Evolutionary conservation across 2,888 invertebrate species (phyloP), one percentile per base, ranked within the genome.

Genomic region (Boloria selene): DNA sequence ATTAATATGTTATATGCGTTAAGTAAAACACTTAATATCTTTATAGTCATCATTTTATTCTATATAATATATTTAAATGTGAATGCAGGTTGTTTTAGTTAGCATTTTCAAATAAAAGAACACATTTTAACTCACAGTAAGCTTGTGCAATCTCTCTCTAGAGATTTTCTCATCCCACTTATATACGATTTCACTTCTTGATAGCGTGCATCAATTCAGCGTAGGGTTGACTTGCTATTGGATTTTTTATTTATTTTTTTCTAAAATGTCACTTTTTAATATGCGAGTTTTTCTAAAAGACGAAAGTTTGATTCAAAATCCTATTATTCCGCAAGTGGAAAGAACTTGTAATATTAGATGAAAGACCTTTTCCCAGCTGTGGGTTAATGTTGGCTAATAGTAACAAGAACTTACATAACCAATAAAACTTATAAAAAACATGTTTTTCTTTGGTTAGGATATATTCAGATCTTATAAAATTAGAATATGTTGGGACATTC

Each of bases 101-200:
- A 49, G 16, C 47, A 49, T 3, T 44, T 44, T 56, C 31, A 26
- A 22, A 53, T 61, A 53, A 22, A 53, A 53, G 22, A 38, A 10
- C 31, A 26, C 17, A 44, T 53, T 61, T 62, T 45, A 45, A 54
- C 50, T 49, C 50, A 16, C 42, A 63, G 50, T 56, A n/a, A 56
- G 26, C 44, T 63, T 16, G 26, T 62, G 49, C 55, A 56, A 56
- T 64, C 6, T 14, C 22, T 16, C 55, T 42, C 55, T 5, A 22
- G 56, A 56, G 56, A 51, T 56, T 56, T 51, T 44, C 38, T 50
- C 17, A 50, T 26, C 59, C 42, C 4, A 38, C 31, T 59, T 49
- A 17, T 50, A 53, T 47, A 31, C 53, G 47, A 47, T 54, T 54
- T 47, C 13, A 62, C 16, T 53, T 54, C 31, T 42, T 38, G 22